Percentiles rank a stretch among this genome's conserved stretches.
Conservation (phyloP, 1,140 invertebrate genomes). For the Venturia canescens region DNA sequence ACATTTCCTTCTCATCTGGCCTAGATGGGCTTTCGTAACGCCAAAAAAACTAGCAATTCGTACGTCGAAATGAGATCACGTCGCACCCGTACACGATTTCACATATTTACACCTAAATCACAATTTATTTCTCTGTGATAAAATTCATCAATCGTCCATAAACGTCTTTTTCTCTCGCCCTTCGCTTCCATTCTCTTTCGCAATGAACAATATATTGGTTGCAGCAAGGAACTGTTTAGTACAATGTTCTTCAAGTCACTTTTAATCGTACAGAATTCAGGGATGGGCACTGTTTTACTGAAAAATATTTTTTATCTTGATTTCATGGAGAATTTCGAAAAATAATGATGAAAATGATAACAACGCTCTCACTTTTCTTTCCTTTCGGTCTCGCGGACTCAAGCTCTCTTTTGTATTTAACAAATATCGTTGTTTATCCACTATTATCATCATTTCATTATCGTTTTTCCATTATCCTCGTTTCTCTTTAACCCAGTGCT, state of each 20-base stretch:
- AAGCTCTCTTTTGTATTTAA: no score
- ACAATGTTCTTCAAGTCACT: slow-evolving; percentile 41
- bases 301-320: slow-evolving; percentile 11
- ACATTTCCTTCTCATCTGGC: neutral
- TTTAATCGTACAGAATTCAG: neutral
- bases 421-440: no score
- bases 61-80: slow-evolving; percentile 31
- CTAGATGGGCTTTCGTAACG: slow-evolving; percentile 25
- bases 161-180: neutral
- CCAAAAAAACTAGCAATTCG: slow-evolving; percentile 18
- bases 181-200: slow-evolving; percentile 31
- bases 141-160: slow-evolving; percentile 19
- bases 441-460: no score
- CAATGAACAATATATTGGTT: slow-evolving; percentile 67
- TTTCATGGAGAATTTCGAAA: neutral
- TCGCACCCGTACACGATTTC: slow-evolving; percentile 27
- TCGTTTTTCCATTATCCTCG: no score
- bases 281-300: neutral
- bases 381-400: no score
- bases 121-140: slow-evolving; percentile 46
- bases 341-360: neutral
- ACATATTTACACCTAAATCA: slow-evolving; percentile 46
- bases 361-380: no score
- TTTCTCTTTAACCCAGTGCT: no score
- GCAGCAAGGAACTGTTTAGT: slow-evolving; percentile 69